Conservation (phyloP, 2,113 vertebrate genomes). For the Platanista minor region DNA sequence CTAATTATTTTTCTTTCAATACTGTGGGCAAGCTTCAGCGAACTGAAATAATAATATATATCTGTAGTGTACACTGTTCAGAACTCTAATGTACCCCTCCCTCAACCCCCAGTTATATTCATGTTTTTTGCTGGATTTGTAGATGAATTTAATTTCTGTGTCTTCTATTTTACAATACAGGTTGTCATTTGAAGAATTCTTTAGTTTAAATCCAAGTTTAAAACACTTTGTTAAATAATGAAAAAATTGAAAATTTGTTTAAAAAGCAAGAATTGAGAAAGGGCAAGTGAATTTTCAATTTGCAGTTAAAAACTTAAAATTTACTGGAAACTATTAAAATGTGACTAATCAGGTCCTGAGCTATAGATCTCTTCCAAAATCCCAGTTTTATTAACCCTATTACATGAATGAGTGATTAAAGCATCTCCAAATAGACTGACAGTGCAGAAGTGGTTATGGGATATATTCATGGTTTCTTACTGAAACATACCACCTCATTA, state of each 20-base stretch:
- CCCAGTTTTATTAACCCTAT: not conserved
- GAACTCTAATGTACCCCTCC: not conserved
- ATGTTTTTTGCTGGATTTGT: not conserved
- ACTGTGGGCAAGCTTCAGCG: not conserved
- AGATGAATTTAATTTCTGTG: not conserved
- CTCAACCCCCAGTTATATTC: not conserved
- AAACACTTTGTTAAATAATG: slow-evolving; percentile 4
- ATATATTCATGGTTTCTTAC: not conserved
- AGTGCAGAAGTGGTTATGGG: not conserved
- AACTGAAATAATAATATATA: not conserved
- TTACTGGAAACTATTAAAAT: not conserved
- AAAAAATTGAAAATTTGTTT: not conserved
- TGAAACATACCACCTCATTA: not conserved
- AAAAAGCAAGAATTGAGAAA: not conserved
- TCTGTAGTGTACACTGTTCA: not conserved
- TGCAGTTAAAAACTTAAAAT: slow-evolving; percentile 4
- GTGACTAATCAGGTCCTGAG: not conserved
- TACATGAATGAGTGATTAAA: not conserved
- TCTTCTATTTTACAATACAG: not conserved
- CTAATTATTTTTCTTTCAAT: not conserved
- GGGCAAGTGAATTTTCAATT: slow-evolving; percentile 17
- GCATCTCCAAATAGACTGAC: not conserved
- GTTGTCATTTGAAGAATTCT: not conserved
- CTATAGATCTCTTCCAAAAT: not conserved
- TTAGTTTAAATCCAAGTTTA: not conserved